Conservation (phyloP, 1,140 invertebrate genomes). For the Nebria ingens region DNA sequence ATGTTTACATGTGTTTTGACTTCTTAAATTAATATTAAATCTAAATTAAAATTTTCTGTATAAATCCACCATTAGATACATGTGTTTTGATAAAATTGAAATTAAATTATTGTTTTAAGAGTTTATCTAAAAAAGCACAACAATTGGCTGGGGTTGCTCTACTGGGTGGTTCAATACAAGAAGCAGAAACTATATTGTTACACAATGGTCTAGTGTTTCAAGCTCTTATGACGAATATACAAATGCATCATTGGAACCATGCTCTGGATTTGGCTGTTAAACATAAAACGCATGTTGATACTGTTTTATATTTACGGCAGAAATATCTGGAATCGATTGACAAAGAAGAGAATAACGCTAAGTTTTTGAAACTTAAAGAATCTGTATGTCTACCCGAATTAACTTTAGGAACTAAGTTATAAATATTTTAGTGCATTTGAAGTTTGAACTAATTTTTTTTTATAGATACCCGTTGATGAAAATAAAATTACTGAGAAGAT, state of each 20-base stretch:
- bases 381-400: slow-evolving; percentile 36
- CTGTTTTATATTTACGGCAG: slow-evolving; percentile 63
- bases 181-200: slow-evolving; percentile 73
- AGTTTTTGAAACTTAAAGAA: slow-evolving; percentile 53
- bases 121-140: slow-evolving; percentile 42
- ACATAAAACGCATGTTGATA: slow-evolving; percentile 65
- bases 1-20: too few species aligned
- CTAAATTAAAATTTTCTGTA: too few species aligned
- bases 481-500: slow-evolving; percentile 5
- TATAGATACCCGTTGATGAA: slow-evolving; percentile 11
- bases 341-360: slow-evolving; percentile 64
- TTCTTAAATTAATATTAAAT: too few species aligned
- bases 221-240: slow-evolving; percentile 71
- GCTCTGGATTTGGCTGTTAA: slow-evolving; percentile 77
- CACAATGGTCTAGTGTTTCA: slow-evolving; percentile 65
- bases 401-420: neutral
- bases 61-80: too few species aligned
- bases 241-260: slow-evolving; percentile 77
- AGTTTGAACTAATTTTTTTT: slow-evolving; percentile 3
- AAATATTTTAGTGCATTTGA: neutral
- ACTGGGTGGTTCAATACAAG: slow-evolving; percentile 63
- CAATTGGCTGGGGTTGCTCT: slow-evolving; percentile 72
- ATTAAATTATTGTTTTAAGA: slow-evolving; percentile 30
- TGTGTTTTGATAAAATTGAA: too few species aligned
- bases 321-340: slow-evolving; percentile 64